Percentiles rank a stretch among this genome's conserved stretches.
Evolutionary conservation across 2,888 invertebrate species (phyloP).

Genomic region (Morinoia aosen): DNA sequence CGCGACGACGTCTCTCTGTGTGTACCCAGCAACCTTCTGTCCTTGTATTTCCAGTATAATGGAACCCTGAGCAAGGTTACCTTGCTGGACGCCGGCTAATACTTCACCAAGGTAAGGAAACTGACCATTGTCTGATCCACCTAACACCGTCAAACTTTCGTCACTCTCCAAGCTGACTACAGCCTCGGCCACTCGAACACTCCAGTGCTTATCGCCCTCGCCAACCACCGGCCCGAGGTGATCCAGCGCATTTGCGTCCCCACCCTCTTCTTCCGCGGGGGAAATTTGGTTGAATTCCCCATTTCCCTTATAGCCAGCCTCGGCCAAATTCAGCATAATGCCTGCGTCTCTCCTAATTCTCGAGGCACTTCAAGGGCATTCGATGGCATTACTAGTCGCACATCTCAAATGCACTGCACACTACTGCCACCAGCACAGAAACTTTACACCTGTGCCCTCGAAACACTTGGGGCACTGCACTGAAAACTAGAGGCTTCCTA

Average conservation of each 20-base stretch:
- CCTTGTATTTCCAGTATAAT: conserved; percentile 75
- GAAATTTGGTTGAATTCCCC: conserved; percentile 38
- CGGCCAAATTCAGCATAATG: conserved; percentile 56
- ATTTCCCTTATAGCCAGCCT: neutral
- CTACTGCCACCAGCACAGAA: neutral
- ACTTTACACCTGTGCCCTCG: conserved; percentile 36
- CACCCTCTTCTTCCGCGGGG: neutral
- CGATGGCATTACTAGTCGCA: conserved; percentile 6
- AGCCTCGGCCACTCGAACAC: conserved; percentile 63
- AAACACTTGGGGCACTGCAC: conserved; percentile 38
- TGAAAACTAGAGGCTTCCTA: conserved; percentile 5
- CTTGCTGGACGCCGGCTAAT: conserved; percentile 61
- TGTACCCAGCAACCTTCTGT: conserved; percentile 76
- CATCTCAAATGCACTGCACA: neutral
- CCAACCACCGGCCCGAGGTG: conserved; percentile 65
- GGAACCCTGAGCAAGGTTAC: conserved; percentile 61
- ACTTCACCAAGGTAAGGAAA: conserved; percentile 67
- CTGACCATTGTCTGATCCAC: conserved; percentile 67
- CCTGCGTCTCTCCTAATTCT: conserved; percentile 15
- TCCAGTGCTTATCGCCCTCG: conserved; percentile 65
- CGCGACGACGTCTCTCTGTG: conserved; percentile 74
- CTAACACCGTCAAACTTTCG: conserved; percentile 62
- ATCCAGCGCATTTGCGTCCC: neutral
- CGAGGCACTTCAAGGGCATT: neutral
- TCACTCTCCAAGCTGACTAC: conserved; percentile 65